Evolutionary conservation across 2,888 invertebrate species (phyloP).

Genomic region (Lissonota sp.): DNA sequence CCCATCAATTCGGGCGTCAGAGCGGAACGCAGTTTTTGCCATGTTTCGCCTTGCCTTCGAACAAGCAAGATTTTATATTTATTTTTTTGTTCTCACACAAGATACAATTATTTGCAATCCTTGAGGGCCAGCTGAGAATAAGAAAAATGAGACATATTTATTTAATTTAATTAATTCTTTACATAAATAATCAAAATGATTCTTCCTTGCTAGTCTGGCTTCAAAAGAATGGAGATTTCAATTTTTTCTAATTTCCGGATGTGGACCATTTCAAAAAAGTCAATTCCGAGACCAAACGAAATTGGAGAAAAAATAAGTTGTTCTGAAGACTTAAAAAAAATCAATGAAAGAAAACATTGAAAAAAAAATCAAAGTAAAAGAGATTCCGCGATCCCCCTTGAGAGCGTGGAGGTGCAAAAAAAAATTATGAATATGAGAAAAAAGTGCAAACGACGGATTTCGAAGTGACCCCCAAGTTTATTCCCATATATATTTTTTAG

Average conservation of each 20-base stretch:
- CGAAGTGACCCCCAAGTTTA: background rate
- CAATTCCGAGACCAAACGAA: too few relatives aligned
- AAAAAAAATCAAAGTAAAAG: too few relatives aligned
- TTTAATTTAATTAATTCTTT: background rate
- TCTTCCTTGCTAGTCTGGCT: background rate
- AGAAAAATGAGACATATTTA: background rate
- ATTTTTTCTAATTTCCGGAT: too few relatives aligned
- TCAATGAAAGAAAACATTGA: too few relatives aligned
- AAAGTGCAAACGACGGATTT: background rate
- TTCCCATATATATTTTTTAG: background rate
- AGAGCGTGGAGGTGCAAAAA: background rate
- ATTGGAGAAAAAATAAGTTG: too few relatives aligned
- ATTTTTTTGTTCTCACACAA: conserved; percentile 1
- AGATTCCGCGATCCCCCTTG: background rate
- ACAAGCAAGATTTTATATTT: conserved; percentile 52
- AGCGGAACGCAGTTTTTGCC: conserved; percentile 90
- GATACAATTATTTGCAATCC: background rate
- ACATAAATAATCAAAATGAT: background rate
- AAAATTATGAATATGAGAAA: background rate
- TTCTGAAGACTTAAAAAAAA: too few relatives aligned
- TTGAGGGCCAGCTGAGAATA: background rate
- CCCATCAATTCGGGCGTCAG: conserved; percentile 92
- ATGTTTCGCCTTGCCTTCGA: conserved; percentile 90
- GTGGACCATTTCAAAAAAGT: too few relatives aligned
- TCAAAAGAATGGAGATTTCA: too few relatives aligned